A percentile compares a stretch with the other conserved stretches of the same genome.
Evolutionary conservation across 2,888 invertebrate species (phyloP).

Genomic region (Pseudoips prasinana): DNA sequence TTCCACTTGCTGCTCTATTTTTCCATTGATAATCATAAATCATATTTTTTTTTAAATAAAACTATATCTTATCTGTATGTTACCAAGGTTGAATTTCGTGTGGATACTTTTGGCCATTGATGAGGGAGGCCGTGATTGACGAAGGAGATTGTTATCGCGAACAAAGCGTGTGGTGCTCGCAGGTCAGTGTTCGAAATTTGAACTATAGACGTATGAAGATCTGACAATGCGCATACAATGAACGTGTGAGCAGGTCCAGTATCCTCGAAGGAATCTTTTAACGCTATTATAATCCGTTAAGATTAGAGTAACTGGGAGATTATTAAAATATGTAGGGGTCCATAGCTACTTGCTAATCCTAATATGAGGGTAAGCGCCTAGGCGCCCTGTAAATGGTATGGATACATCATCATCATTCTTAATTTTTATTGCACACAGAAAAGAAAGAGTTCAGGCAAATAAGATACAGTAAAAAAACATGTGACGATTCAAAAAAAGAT

Average conservation of each 20-base stretch:
- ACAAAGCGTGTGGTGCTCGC: constrained; percentile 73
- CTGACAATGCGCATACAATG: constrained; percentile 37
- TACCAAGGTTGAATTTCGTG: constrained; percentile 4
- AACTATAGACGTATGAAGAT: constrained; percentile 50
- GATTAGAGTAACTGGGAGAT: too few relatives aligned
- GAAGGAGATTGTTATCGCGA: constrained; percentile 67
- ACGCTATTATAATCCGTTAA: too few relatives aligned
- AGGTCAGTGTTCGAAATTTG: constrained; percentile 41
- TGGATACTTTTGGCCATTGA: constrained; percentile 18
- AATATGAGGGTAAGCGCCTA: too few relatives aligned
- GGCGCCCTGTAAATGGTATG: too few relatives aligned
- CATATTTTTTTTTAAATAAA: constrained; percentile 19
- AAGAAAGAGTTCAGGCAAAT: too few relatives aligned
- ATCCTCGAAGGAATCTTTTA: too few relatives aligned
- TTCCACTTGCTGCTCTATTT: constrained; percentile 48
- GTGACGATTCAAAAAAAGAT: too few relatives aligned
- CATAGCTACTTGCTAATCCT: too few relatives aligned
- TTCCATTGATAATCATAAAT: constrained; percentile 44
- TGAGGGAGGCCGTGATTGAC: constrained; percentile 56
- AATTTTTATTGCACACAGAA: too few relatives aligned
- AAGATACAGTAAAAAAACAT: too few relatives aligned
- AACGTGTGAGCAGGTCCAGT: constrained; percentile 41
- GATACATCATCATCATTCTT: too few relatives aligned
- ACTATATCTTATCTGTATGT: constrained; percentile 6
- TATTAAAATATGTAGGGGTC: too few relatives aligned